phyloP scores from a whole-genome alignment of 2,888 invertebrate species.

The Magallana nippona region DNA sequence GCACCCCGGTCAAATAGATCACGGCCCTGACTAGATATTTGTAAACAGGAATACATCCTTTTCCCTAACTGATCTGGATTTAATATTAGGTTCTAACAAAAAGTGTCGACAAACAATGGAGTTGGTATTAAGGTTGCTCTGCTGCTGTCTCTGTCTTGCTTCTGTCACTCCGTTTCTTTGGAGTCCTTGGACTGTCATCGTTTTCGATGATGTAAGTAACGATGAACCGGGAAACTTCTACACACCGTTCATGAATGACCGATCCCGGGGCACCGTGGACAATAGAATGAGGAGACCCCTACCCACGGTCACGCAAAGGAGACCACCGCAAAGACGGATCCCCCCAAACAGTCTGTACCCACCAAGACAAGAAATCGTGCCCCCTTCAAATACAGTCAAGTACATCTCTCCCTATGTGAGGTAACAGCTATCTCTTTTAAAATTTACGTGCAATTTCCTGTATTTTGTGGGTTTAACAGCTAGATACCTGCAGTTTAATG shows the following conservation, averaged over 20 bases:
- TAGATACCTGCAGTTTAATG: too few relatives aligned
- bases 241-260: conserved; percentile 4
- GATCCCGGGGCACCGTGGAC: neutral
- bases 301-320: neutral
- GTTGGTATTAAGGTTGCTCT: neutral
- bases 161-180: neutral
- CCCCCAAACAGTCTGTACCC: neutral
- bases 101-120: neutral
- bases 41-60: neutral
- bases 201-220: neutral
- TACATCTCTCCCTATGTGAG: neutral
- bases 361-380: neutral
- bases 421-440: neutral
- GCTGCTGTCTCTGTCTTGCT: neutral
- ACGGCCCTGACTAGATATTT: neutral
- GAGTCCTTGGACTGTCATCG: neutral
- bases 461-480: neutral
- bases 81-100: neutral
- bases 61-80: neutral
- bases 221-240: neutral
- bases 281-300: conserved; percentile 11
- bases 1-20: neutral
- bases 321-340: neutral
- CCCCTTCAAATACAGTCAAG: neutral
- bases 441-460: too few relatives aligned